Evolutionary conservation across 2,113 vertebrate species (phyloP).

Genomic region (Sarotherodon lohbergeri): DNA sequence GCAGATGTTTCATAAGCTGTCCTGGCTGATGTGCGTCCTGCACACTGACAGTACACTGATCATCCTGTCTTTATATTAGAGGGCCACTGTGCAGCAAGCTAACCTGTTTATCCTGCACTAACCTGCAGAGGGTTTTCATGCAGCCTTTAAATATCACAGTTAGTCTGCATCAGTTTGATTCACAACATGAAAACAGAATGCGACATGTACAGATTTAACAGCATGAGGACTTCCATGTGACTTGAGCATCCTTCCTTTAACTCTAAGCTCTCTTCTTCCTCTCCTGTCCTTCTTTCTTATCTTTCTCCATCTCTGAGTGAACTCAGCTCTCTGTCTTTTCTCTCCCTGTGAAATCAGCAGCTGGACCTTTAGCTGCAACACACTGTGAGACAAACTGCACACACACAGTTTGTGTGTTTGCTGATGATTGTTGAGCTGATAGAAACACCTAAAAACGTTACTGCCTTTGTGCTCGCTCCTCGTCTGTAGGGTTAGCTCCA

Average conservation of each 20-base stretch:
- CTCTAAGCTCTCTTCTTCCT: no score
- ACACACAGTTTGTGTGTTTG: neutral
- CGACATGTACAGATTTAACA: neutral
- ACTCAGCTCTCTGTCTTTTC: neutral
- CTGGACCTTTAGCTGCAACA: no score
- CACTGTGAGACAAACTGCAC: no score
- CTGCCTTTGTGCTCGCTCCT: neutral
- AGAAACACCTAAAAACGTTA: neutral
- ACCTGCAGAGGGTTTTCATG: neutral
- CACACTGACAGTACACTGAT: no score
- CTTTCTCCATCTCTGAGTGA: neutral
- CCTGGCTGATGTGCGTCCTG: neutral
- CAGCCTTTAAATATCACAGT: neutral
- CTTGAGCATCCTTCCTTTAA: no score
- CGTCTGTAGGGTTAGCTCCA: neutral
- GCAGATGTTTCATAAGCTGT: neutral
- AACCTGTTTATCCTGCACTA: neutral
- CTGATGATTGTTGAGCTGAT: neutral
- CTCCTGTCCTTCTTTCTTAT: no score
- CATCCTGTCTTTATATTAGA: no score
- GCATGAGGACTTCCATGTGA: no score
- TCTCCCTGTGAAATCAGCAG: neutral
- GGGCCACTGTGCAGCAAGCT: neutral
- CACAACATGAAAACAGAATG: neutral
- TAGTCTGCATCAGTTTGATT: neutral